Evolutionary conservation across 2,113 vertebrate genomes (phyloP).

Genomic region (Alexandromys fortis): DNA sequence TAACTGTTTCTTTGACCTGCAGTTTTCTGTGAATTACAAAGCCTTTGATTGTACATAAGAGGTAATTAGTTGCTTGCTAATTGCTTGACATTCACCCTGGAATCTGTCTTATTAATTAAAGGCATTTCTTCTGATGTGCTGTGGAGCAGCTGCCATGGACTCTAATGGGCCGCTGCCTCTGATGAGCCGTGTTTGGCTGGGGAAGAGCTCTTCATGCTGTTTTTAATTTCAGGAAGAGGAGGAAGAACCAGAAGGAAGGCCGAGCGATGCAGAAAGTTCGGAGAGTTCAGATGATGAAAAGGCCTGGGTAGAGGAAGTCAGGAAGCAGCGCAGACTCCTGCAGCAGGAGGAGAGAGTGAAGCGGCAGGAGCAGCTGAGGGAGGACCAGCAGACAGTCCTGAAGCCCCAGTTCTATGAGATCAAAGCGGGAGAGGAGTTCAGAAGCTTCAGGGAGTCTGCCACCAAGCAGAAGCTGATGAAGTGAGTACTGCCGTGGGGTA

Average conservation of each 20-base stretch:
- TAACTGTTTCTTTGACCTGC: not conserved
- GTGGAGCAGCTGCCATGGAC: slow-evolving; percentile 24
- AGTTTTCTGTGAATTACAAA: not conserved
- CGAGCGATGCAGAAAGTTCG: slow-evolving; percentile 95
- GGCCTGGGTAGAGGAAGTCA: slow-evolving; percentile 97
- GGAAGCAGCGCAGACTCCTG: slow-evolving; percentile 94
- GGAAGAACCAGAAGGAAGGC: slow-evolving; percentile 94
- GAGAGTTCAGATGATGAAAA: slow-evolving; percentile 98
- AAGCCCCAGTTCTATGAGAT: slow-evolving; percentile 98
- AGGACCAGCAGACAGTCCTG: slow-evolving; percentile 91
- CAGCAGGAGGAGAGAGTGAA: slow-evolving; percentile 89
- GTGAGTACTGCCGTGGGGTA: slow-evolving; percentile 85
- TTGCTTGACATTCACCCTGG: not conserved
- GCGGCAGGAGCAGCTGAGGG: slow-evolving; percentile 87
- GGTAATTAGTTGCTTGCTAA: not conserved
- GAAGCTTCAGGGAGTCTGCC: slow-evolving; percentile 93
- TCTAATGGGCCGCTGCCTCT: slow-evolving; percentile 26
- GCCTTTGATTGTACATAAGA: not conserved
- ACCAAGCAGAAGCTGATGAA: slow-evolving; percentile 95
- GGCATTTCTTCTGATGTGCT: not conserved
- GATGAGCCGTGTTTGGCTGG: not conserved
- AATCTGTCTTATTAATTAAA: not conserved
- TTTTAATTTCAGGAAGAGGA: slow-evolving; percentile 89
- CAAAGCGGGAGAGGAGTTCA: slow-evolving; percentile 97
- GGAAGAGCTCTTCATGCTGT: slow-evolving; percentile 72